Evolutionary conservation across 2,113 vertebrate species (phyloP).

Genomic region (Tonatia bakeri): DNA sequence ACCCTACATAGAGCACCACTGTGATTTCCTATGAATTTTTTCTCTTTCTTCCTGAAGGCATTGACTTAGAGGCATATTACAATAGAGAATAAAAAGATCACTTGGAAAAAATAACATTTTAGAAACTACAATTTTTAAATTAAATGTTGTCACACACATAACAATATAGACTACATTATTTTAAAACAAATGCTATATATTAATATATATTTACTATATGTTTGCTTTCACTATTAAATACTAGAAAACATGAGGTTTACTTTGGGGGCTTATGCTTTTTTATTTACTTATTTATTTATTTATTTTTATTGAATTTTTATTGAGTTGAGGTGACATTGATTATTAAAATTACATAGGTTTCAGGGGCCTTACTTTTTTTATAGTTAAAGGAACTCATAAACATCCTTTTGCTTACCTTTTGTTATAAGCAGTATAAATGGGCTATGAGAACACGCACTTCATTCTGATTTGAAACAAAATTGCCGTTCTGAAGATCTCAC

Average conservation of each 20-base stretch:
- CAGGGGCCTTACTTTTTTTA: neutral
- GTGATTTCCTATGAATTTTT: neutral
- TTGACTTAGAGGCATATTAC: neutral
- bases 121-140: neutral
- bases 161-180: neutral
- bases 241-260: neutral
- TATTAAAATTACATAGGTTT: too few species aligned
- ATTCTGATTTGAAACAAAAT: neutral
- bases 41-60: neutral
- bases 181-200: neutral
- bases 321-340: too few species aligned
- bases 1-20: neutral
- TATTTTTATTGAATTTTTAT: too few species aligned
- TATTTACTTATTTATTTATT: too few species aligned
- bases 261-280: neutral
- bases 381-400: neutral
- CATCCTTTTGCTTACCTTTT: neutral
- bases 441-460: neutral
- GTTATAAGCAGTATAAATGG: neutral
- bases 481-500: neutral
- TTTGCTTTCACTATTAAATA: neutral
- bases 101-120: neutral
- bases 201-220: neutral
- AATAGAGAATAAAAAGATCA: neutral
- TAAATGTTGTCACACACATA: neutral